Evolutionary conservation across 2,888 invertebrate genomes (phyloP), one percentile per base, ranked within the genome.

Genomic region (Drosophila silvestris): DNA sequence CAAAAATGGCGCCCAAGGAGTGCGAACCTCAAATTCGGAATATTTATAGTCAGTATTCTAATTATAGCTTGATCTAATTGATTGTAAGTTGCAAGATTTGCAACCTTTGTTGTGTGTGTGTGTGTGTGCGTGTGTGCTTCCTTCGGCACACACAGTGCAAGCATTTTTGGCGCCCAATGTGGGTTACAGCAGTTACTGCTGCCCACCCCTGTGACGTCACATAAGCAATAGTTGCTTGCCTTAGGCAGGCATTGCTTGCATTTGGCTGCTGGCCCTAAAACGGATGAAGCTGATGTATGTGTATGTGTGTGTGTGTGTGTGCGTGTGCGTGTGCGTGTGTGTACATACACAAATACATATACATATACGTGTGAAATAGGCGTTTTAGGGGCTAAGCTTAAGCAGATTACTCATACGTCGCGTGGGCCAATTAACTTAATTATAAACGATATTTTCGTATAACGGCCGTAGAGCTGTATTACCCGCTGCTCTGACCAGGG

Each of bases 321-420:
- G 30, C n/a, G 14, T 30, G 9, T 1, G 30, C 30, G 6, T 35
- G n/a, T 30, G 14, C 2, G 30, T 41, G 6, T 35, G 10, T 35
- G 10, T 35, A 22, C 26, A 26, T 1, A 35, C 22, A 16, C 16
- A 19, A 4, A 19, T 56, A 28, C 19, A 39, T 9, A n/a, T 28
- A 28, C 16, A 16, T 32, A 14, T 14, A 2, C 35, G 5, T 37
- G 16, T 37, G 71, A 77, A 81, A 70, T 72, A 53, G 74, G 81
- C 72, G 78, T 78, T 63, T 64, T 28, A 9, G 53, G 69, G 73
- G 67, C 68, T 73, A 56, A 67, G 64, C 73, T 56, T 81, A 77
- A 77, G 67, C 67, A 73, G 82, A 86, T 87, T 86, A 85, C 85
- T 79, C 87, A 86, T 85, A 83, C 85, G 83, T 82, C 78, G 72